Conservation (phyloP, 2,888 invertebrate species). For the Elegia similella region DNA sequence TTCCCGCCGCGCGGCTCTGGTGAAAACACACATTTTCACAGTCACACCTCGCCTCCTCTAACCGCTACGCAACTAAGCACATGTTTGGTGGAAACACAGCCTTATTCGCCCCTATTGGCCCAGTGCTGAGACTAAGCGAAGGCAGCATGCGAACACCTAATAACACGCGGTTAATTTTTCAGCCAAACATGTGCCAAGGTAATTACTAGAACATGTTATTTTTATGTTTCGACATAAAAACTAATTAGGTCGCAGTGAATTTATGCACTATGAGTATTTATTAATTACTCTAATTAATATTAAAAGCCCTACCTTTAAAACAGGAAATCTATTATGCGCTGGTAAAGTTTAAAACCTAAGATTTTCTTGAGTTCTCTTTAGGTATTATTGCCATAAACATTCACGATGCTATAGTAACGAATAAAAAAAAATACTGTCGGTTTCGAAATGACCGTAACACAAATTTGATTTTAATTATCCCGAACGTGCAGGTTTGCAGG, state of each 20-base stretch:
- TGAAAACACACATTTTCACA: too few species aligned
- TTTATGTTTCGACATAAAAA: not conserved
- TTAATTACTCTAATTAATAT: not conserved
- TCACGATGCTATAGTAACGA: too few species aligned
- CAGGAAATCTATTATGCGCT: not conserved
- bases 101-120: too few species aligned
- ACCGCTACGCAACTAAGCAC: too few species aligned
- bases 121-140: not conserved
- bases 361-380: not conserved
- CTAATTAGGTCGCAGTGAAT: not conserved
- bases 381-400: not conserved
- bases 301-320: not conserved
- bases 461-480: too few species aligned
- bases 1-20: too few species aligned
- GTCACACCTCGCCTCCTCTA: too few species aligned
- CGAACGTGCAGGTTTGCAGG: too few species aligned
- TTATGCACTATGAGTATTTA: not conserved
- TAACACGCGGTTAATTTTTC: conserved; percentile 1
- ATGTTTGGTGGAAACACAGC: too few species aligned
- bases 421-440: too few species aligned
- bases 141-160: not conserved
- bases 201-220: not conserved
- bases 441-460: too few species aligned
- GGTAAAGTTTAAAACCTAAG: not conserved
- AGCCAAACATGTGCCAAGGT: not conserved